phyloP scores from a whole-genome alignment of 2,113 vertebrate genomes.

The Polypterus senegalus region DNA sequence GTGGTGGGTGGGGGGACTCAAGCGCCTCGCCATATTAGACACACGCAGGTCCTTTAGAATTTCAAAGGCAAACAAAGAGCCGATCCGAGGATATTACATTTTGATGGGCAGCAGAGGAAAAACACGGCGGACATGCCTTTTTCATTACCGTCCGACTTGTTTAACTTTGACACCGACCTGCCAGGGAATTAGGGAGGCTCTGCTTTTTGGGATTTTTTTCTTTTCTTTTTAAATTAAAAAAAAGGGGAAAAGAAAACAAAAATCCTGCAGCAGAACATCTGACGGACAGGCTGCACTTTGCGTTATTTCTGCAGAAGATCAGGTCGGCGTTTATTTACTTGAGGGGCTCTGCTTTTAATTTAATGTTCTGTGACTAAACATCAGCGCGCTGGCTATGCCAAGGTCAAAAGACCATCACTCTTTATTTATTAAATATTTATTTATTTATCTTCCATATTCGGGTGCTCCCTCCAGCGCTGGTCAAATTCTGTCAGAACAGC shows the following conservation, averaged over 20 bases:
- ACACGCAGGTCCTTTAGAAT: slow-evolving; percentile 57
- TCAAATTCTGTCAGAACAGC: too few species aligned
- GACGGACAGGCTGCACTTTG: too few species aligned
- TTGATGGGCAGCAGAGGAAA: slow-evolving; percentile 51
- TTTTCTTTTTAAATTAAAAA: neutral
- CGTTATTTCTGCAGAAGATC: too few species aligned
- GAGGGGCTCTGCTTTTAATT: too few species aligned
- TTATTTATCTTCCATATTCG: too few species aligned
- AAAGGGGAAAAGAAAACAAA: neutral
- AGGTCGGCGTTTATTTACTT: too few species aligned
- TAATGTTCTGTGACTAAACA: too few species aligned
- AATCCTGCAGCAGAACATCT: too few species aligned
- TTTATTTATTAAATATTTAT: too few species aligned
- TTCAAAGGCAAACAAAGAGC: slow-evolving; percentile 52
- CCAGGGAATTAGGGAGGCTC: slow-evolving; percentile 18
- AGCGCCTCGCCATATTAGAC: slow-evolving; percentile 41
- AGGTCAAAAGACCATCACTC: too few species aligned
- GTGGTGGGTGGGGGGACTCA: slow-evolving; percentile 16
- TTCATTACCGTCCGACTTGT: slow-evolving; percentile 22
- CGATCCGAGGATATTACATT: slow-evolving; percentile 58
- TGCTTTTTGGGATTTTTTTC: slow-evolving; percentile 5
- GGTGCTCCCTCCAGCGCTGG: too few species aligned
- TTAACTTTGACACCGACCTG: slow-evolving; percentile 14
- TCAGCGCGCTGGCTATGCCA: too few species aligned
- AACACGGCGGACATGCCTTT: slow-evolving; percentile 23